phyloP scores from a whole-genome alignment of 2,888 invertebrate genomes.

The Melinaea marsaeus region DNA sequence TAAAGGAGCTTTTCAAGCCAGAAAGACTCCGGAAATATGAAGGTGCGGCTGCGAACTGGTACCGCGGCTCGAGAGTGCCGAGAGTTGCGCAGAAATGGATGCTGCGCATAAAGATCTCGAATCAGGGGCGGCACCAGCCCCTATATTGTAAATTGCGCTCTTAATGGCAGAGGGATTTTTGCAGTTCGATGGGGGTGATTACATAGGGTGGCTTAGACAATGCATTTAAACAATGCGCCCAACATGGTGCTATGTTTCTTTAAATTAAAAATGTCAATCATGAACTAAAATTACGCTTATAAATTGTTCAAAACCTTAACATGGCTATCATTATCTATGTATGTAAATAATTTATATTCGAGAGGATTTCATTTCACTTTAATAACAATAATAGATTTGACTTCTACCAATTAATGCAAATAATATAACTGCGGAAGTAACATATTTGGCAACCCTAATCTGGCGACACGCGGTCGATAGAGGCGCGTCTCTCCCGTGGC shows the following conservation, averaged over 20 bases:
- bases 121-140: slow-evolving; percentile 66
- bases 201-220: slow-evolving; percentile 27
- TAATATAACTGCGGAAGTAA: slow-evolving; percentile 2
- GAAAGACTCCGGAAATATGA: slow-evolving; percentile 61
- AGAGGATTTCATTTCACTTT: too few relatives aligned
- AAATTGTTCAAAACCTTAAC: too few relatives aligned
- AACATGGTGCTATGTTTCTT: neutral
- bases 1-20: slow-evolving; percentile 49
- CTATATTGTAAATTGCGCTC: slow-evolving; percentile 59
- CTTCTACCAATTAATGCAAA: neutral
- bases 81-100: slow-evolving; percentile 73
- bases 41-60: slow-evolving; percentile 59
- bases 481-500: slow-evolving; percentile 70
- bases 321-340: too few relatives aligned
- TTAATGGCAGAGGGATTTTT: slow-evolving; percentile 48
- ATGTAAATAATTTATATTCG: too few relatives aligned
- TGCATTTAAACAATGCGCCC: slow-evolving; percentile 19
- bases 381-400: too few relatives aligned
- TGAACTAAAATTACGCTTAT: too few relatives aligned
- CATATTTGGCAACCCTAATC: slow-evolving; percentile 56
- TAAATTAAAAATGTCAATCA: too few relatives aligned
- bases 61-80: slow-evolving; percentile 53
- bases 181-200: slow-evolving; percentile 30
- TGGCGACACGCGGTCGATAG: slow-evolving; percentile 73
- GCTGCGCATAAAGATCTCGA: slow-evolving; percentile 60